A percentile compares a stretch with the other conserved stretches of the same genome.
Conservation (phyloP, 1,140 invertebrate species). For the Bombyx mori region DNA sequence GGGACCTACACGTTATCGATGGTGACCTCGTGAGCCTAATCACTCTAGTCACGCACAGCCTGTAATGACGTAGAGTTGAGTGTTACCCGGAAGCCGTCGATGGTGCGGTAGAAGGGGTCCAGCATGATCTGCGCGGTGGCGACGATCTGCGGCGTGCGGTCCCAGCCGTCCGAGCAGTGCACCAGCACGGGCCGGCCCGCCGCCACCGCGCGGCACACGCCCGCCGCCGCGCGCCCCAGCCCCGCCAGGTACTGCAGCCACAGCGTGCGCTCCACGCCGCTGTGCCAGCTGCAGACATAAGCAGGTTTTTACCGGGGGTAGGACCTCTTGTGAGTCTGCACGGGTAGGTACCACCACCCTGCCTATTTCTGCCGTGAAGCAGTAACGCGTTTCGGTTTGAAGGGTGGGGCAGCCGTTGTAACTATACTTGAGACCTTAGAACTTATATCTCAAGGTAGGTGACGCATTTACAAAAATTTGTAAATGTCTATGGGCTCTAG, state of each 20-base stretch:
- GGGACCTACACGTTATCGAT: neutral
- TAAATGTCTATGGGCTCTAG: neutral
- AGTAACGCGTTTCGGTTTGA: too few relatives aligned
- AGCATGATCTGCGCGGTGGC: conserved; percentile 91
- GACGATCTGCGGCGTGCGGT: conserved; percentile 95
- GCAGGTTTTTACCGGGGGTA: neutral
- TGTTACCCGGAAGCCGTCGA: conserved; percentile 71
- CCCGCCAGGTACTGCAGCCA: conserved; percentile 93
- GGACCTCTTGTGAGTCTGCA: too few relatives aligned
- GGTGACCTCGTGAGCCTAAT: neutral
- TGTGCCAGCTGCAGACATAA: conserved; percentile 81
- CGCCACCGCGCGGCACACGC: conserved; percentile 84
- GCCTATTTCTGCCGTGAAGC: too few relatives aligned
- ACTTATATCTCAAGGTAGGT: too few relatives aligned
- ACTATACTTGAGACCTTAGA: too few relatives aligned
- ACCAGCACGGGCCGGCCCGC: conserved; percentile 93
- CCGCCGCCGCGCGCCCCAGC: conserved; percentile 83
- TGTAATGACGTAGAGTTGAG: neutral
- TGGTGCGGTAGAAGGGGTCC: conserved; percentile 94
- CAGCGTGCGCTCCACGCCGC: conserved; percentile 86
- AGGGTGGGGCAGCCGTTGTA: too few relatives aligned
- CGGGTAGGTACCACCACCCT: too few relatives aligned
- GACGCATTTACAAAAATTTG: too few relatives aligned
- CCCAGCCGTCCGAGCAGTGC: conserved; percentile 98
- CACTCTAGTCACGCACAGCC: neutral